Conservation (phyloP, 2,113 vertebrate genomes). For the Plestiodon gilberti region DNA sequence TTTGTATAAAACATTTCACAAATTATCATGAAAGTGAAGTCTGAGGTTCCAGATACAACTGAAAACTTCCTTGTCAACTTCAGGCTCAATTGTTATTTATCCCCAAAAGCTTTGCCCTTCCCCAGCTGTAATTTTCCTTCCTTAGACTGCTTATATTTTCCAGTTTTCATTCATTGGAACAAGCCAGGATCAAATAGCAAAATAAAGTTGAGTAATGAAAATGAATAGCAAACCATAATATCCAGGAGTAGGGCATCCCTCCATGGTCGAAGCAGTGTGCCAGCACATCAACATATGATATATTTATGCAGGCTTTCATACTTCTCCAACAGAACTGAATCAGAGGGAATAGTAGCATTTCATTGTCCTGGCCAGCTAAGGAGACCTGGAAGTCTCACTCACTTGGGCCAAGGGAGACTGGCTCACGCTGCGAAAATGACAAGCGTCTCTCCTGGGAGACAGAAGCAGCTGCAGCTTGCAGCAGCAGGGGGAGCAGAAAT, state of each 20-base stretch:
- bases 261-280: background rate
- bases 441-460: background rate
- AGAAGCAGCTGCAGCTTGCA: background rate
- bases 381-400: background rate
- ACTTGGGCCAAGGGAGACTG: background rate
- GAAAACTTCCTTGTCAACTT: conserved; percentile 40
- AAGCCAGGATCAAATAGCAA: fast-evolving
- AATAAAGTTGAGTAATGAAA: background rate
- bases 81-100: conserved; percentile 8
- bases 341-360: background rate
- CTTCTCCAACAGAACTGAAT: background rate
- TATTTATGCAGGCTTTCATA: background rate
- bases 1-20: conserved; percentile 32
- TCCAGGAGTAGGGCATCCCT: background rate
- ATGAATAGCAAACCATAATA: background rate
- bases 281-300: background rate
- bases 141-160: background rate
- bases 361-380: background rate
- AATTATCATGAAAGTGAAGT: background rate
- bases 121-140: background rate
- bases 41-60: fast-evolving
- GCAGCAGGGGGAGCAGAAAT: background rate
- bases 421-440: background rate
- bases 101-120: background rate
- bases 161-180: background rate